phyloP scores from a whole-genome alignment of 2,113 vertebrate genomes.

The Notarius quadriscutis region DNA sequence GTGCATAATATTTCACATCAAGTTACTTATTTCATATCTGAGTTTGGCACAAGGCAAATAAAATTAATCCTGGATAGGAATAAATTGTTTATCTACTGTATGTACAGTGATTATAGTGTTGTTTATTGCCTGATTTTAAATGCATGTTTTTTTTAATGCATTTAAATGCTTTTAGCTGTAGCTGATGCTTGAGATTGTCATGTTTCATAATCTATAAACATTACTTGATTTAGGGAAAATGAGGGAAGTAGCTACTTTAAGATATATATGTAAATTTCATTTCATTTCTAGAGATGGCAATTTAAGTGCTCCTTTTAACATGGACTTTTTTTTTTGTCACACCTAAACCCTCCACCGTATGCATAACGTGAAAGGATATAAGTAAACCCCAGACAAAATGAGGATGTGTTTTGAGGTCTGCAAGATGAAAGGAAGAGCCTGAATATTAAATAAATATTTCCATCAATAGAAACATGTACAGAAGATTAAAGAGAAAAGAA shows the following conservation, averaged over 20 bases:
- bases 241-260: background rate
- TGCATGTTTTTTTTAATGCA: too few species aligned
- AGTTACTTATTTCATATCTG: background rate
- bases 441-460: conserved; percentile 76
- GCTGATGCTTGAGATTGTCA: too few species aligned
- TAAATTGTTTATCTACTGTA: background rate
- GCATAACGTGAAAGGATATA: conserved; percentile 35
- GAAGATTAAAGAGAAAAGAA: conserved; percentile 76
- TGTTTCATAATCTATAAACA: too few species aligned
- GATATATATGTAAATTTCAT: background rate
- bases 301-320: conserved; percentile 2
- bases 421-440: conserved; percentile 61
- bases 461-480: conserved; percentile 73
- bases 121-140: too few species aligned
- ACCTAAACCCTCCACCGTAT: background rate
- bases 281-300: background rate
- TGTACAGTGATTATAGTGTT: too few species aligned
- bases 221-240: too few species aligned
- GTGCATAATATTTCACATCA: background rate
- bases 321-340: background rate
- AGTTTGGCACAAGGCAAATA: background rate
- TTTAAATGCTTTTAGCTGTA: too few species aligned
- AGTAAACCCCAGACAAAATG: conserved; percentile 22
- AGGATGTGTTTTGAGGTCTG: conserved; percentile 65
- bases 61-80: background rate